Evolutionary conservation across 2,797 vertebrate genomes (phyloP).

Genomic region (Eleutherodactylus coqui): DNA sequence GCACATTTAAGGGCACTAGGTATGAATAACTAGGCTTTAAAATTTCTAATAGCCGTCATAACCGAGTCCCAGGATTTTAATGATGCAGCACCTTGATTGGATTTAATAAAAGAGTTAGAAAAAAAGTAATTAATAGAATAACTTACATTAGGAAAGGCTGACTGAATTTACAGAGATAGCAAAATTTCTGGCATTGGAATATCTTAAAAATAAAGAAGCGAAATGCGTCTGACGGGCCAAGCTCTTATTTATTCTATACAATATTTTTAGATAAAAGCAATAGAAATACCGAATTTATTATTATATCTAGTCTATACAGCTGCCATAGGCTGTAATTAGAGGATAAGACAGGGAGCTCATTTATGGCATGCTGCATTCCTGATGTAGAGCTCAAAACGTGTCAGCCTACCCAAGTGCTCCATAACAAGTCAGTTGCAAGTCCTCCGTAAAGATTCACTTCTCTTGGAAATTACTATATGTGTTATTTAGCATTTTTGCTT

Average conservation of each 20-base stretch:
- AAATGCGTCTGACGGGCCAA: neutral
- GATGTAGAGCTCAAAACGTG: too few relatives aligned
- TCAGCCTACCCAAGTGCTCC: too few relatives aligned
- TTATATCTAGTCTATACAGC: too few relatives aligned
- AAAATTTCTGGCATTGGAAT: slow-evolving; percentile 39
- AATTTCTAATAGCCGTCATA: slow-evolving; percentile 77
- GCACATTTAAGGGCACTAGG: slow-evolving; percentile 72
- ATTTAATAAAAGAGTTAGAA: slow-evolving; percentile 69
- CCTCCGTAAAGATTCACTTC: too few relatives aligned
- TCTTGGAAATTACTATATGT: too few relatives aligned
- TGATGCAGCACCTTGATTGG: slow-evolving; percentile 68
- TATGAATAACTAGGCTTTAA: slow-evolving; percentile 78
- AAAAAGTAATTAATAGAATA: slow-evolving; percentile 69
- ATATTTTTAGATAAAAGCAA: neutral
- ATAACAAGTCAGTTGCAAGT: too few relatives aligned
- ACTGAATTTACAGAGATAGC: slow-evolving; percentile 63
- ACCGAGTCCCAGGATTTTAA: slow-evolving; percentile 71
- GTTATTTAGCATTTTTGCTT: too few relatives aligned
- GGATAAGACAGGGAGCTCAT: too few relatives aligned
- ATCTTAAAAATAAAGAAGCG: slow-evolving; percentile 11
- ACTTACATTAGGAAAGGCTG: slow-evolving; percentile 64
- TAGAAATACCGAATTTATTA: too few relatives aligned
- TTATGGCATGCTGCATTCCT: too few relatives aligned
- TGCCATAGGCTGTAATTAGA: too few relatives aligned
- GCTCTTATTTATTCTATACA: slow-evolving; percentile 1